Evolutionary conservation across 2,113 vertebrate genomes (phyloP), one percentile per base, ranked within the genome.

Genomic region (Poeciliopsis turrubarensis): DNA sequence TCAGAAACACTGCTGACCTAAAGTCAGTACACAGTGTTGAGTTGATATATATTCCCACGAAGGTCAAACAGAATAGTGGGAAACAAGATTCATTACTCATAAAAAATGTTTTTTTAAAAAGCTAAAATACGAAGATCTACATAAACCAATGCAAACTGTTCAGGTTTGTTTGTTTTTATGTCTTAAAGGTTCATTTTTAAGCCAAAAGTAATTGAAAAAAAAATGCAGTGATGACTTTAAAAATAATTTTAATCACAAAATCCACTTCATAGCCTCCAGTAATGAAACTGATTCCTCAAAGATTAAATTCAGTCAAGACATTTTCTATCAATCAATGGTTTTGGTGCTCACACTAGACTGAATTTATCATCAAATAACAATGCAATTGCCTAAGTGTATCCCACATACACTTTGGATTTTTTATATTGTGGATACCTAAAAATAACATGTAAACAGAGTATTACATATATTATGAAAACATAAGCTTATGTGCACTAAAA

Each of bases 1-100:
- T 70, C 78, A 37, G 32, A 67, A 57, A 60, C 72, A 79, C 37
- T 57, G 54, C 60, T 72, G 44, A 70, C 39, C 44, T 61, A 17
- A 68, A 57, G 37, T 77, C 17, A 30, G 7, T 9, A 32, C 8
- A 31, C 47, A 37, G 34, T 60, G 68, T 27, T 64, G 60, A 70
- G 15, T 81, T n/a, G 13, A 17, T 29, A 10, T 54, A 19, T 39
- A 3, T 41, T 41, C 17, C 64, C 64, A 17, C 54, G 1, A 17
- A 14, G 6, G 32, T 77, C 3, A 41, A 76, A 64, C 14, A 39
- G 5, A 3, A 30, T 12, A 17, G 15, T 41, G 39, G 39, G 39
- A 47, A 47, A 47, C 44, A 17, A 47, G 15, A 15, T 44, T 44
- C 41, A 44, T 44, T 26, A 31, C 19, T 30, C 61, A 25, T 29